Conservation (phyloP, 2,797 vertebrate species). For the Spheniscus humboldti region DNA sequence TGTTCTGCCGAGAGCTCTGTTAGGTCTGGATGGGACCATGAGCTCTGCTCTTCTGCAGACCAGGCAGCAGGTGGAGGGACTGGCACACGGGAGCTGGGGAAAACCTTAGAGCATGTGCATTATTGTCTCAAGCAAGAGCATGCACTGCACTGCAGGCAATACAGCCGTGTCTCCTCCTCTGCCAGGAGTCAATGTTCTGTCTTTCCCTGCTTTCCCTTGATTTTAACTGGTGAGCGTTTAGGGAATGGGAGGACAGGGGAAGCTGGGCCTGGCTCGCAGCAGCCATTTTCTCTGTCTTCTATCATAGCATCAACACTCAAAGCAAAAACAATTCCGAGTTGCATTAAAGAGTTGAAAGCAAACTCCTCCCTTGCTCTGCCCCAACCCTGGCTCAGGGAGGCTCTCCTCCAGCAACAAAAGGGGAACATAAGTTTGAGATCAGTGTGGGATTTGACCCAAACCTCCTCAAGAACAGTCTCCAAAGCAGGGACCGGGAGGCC, state of each 20-base stretch:
- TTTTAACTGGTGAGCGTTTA: neutral
- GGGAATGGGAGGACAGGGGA: neutral
- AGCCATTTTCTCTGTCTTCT: neutral
- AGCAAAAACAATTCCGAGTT: neutral
- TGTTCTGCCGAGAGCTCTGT: neutral
- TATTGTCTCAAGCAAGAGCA: neutral
- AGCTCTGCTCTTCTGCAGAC: neutral
- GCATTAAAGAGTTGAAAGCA: neutral
- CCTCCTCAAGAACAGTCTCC: neutral
- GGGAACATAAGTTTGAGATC: neutral
- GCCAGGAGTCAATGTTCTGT: neutral
- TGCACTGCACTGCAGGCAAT: neutral
- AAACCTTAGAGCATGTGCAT: neutral
- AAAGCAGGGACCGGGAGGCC: neutral
- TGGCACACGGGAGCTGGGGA: neutral
- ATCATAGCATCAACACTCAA: neutral
- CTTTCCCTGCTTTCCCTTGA: neutral
- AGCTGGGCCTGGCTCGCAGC: neutral
- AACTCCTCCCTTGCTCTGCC: neutral
- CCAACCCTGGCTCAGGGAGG: neutral
- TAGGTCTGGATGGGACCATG: neutral
- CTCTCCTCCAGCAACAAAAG: neutral
- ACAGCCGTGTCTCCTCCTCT: neutral
- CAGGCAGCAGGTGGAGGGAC: neutral
- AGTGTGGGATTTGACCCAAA: neutral